A percentile compares a stretch with the other conserved stretches of the same genome.
phyloP scores from a whole-genome alignment of 2,797 vertebrate genomes.

The Sphenodon punctatus region DNA sequence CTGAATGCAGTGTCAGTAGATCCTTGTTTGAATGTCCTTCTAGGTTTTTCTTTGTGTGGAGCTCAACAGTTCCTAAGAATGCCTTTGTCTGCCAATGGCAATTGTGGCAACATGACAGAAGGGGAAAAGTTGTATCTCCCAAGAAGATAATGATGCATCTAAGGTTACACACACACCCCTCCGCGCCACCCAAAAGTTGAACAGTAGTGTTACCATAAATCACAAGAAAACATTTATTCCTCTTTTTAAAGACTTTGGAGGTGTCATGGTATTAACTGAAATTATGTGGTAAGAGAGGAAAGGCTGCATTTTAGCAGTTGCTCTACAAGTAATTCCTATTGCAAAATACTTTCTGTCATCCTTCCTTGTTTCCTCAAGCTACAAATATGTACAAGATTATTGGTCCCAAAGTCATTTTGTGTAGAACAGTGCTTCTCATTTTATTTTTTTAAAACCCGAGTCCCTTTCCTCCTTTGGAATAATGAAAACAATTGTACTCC shows the following conservation, averaged over 20 bases:
- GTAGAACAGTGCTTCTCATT: background rate
- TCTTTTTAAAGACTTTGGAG: background rate
- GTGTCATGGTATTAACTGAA: background rate
- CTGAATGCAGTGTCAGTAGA: no score
- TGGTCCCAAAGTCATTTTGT: background rate
- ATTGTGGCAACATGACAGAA: background rate
- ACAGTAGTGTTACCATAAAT: background rate
- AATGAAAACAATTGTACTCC: no score
- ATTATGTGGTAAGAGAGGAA: background rate
- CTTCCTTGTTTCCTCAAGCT: background rate
- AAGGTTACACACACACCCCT: background rate
- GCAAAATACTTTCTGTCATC: background rate
- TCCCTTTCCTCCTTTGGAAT: no score
- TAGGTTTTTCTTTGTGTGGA: background rate
- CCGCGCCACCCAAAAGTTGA: no score
- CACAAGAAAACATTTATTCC: background rate
- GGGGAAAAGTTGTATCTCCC: background rate
- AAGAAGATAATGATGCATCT: background rate
- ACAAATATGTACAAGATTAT: background rate
- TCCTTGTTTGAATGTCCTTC: no score
- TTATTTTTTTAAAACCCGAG: no score
- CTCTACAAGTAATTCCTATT: background rate
- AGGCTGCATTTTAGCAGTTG: background rate
- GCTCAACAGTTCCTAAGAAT: background rate
- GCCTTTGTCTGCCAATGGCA: background rate